Conservation (phyloP, 2,888 invertebrate genomes). For the Rhagonycha lutea region DNA sequence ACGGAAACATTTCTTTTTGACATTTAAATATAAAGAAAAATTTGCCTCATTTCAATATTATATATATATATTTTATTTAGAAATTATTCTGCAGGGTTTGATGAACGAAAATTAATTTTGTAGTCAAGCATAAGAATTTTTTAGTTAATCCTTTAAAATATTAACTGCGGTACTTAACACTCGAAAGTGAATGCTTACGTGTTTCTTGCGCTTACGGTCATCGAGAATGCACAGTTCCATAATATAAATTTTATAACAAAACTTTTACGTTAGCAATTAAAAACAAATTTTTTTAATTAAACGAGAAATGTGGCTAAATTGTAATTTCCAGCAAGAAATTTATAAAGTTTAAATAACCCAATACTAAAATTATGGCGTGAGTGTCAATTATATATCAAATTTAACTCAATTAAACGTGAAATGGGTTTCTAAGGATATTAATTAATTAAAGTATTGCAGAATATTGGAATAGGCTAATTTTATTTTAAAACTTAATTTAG, state of each 20-base stretch:
- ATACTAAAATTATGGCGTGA: not conserved
- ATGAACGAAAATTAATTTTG: not conserved
- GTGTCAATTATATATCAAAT: constrained; percentile 2
- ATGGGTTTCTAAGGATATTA: not conserved
- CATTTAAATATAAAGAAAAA: not conserved
- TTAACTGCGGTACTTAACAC: too few relatives aligned
- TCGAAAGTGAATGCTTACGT: too few relatives aligned
- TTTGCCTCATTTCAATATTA: not conserved
- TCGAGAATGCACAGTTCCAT: too few relatives aligned
- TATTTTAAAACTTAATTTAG: not conserved
- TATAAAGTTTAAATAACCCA: not conserved
- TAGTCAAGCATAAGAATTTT: not conserved
- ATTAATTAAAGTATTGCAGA: not conserved
- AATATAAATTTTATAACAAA: not conserved
- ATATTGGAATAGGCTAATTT: not conserved
- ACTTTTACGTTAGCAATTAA: not conserved
- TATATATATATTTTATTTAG: not conserved
- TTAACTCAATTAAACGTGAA: not conserved
- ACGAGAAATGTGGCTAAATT: not conserved
- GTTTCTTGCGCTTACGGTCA: too few relatives aligned
- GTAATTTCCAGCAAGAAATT: not conserved
- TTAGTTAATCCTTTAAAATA: too few relatives aligned
- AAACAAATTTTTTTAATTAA: not conserved
- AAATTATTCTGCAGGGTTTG: not conserved
- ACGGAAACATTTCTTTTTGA: not conserved